Evolutionary conservation across 2,113 vertebrate genomes (phyloP), one percentile per base, ranked within the genome.

Genomic region (Carassius carassius): DNA sequence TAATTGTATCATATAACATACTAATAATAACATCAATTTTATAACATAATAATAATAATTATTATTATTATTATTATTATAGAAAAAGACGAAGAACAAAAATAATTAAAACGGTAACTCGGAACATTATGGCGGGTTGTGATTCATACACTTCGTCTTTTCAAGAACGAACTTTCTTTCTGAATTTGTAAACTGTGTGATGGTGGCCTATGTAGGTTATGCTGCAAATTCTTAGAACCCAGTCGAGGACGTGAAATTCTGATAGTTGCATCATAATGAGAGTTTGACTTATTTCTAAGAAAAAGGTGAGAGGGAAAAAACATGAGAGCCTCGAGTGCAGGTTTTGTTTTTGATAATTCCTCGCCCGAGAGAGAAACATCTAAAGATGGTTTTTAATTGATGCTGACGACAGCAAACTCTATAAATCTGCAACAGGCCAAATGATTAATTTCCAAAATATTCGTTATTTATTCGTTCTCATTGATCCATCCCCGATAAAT

Each of bases 171-270:
- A 37, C 78, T 90, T 83, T 85, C 79, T 32, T 63, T 85, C 62
- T 88, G 86, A 84, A 67, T 86, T 12, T 32, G 13, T 35, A 35
- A 54, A 60, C 79, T 84, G 72, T 73, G 67, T 65, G 76, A 85
- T 65, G 85, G 92, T 89, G 92, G 91, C 83, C 13, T 41, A 37
- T 82, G 41, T 44, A 44, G 41, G 41, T 44, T 44, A 72, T 23
- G 41, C 41, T 54, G 87, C 84, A 44, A 84, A 79, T 95, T 94
- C 93, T 94, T 78, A 94, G 94, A 95, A 94, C 73, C 82, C 60
- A 90, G 88, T 90, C 82, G 75, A 91, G 84, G 90, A 91, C 87
- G 89, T 91, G 62, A 87, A 88, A 91, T 89, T 86, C 29, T 82
- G 78, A 88, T 73, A 29, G 75, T 82, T 23, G 72, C 19, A 65